Evolutionary conservation across 1,140 invertebrate genomes (phyloP).

Genomic region (Mylabris phalerata): DNA sequence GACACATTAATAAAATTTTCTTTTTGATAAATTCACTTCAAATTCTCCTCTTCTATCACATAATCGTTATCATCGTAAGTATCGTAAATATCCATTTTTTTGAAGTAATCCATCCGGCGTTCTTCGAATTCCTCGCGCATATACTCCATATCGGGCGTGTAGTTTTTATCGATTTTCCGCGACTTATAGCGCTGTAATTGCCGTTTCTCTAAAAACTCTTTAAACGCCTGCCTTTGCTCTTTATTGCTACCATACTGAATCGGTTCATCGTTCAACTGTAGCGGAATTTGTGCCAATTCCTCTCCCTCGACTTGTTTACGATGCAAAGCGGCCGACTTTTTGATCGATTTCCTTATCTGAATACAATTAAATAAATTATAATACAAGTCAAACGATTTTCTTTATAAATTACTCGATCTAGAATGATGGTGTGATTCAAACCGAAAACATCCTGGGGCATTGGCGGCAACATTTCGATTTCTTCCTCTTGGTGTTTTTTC

Average conservation of each 20-base stretch:
- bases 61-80: slow-evolving; percentile 22
- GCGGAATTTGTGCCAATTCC: not conserved
- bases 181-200: slow-evolving; percentile 25
- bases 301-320: not conserved
- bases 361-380: not conserved
- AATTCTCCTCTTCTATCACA: slow-evolving; percentile 20
- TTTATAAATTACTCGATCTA: slow-evolving; percentile 39
- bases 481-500: not conserved
- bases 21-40: slow-evolving; percentile 16
- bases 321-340: slow-evolving; percentile 22
- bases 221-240: slow-evolving; percentile 28
- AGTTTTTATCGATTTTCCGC: slow-evolving; percentile 23
- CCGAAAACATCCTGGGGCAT: slow-evolving; percentile 68
- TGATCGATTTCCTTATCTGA: slow-evolving; percentile 22
- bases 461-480: slow-evolving; percentile 33
- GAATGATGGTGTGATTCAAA: slow-evolving; percentile 57
- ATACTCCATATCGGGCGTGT: slow-evolving; percentile 29
- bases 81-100: slow-evolving; percentile 5
- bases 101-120: not conserved
- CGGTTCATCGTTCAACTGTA: slow-evolving; percentile 14
- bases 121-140: slow-evolving; percentile 19
- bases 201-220: slow-evolving; percentile 27
- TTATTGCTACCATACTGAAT: slow-evolving; percentile 17
- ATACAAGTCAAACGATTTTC: not conserved
- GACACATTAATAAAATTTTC: slow-evolving; percentile 25